Base-by-base conservation (phyloP, 2,113 vertebrate genomes). In the Mixornis gularis region DNA sequence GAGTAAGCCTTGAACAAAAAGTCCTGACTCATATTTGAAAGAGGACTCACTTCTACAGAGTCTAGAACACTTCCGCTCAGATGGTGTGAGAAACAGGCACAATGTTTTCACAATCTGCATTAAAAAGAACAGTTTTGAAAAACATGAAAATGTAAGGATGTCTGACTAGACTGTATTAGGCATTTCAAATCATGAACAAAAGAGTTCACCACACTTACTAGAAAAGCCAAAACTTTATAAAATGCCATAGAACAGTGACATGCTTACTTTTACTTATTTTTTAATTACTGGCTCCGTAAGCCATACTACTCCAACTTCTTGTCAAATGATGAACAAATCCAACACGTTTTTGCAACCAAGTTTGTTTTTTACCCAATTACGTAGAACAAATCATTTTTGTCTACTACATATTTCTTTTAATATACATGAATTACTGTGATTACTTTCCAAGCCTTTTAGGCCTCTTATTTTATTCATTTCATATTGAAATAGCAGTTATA, bases 1-100 rank as follows among this genome's bases (percentile, higher is more conserved):
- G 34, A 99, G 98, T 73, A 99, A 98, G 40, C 99, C 99, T 97
- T 99, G 99, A 62, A 99, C 98, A 95, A 99, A 99, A 55, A 99
- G 98, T 40, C 99, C 99, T 2, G 99, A 99, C 91, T 99, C 99
- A 1, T 99, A 99, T 91, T 98, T 99, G 96, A 99, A 99, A 48
- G 98, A 98, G 30, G 98, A 97, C 79, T 98, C 98, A 32, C 96
- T 96, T 91, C 97, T 98, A 96, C 99, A 99, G 40, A 99, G 98
- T 51, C 99, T 98, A 78, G 99, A 99, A 93, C 99, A 99, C 94
- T 99, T 99, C 81, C 98, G 98, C 95, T 99, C 99, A 46, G 98
- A 96, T 0, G 98, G 98, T 16, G 98, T 99, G 89, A 99, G 98
- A 97, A 99, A 99, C 70, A 99, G 98, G 96, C 98, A 99, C 69